Conservation (phyloP, 2,888 invertebrate species). For the Odontomyia ornata region DNA sequence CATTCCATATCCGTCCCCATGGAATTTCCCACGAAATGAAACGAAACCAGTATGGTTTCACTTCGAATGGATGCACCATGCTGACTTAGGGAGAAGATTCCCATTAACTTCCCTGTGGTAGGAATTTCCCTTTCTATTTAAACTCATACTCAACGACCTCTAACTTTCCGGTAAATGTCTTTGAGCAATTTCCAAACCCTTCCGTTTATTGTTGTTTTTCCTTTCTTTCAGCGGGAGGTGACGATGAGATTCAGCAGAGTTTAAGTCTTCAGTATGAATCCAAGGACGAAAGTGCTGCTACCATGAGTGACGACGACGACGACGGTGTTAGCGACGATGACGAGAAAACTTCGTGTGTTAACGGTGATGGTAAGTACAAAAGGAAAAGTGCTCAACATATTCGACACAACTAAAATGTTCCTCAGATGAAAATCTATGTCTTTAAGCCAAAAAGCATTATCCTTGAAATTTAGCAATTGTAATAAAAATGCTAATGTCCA, state of each 20-base stretch:
- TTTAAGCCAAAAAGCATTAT: no score
- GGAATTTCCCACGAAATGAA: conserved; percentile 7
- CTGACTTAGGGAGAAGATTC: neutral
- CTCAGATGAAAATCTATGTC: no score
- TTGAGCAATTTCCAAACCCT: conserved; percentile 6
- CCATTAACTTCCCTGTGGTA: neutral
- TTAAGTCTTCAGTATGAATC: conserved; percentile 21
- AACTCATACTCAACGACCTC: neutral
- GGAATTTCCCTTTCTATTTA: conserved; percentile 8
- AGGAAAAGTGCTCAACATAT: neutral
- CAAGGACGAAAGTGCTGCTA: conserved; percentile 24
- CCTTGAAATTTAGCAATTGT: no score
- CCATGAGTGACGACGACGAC: conserved; percentile 17
- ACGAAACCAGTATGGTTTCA: neutral
- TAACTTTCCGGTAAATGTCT: conserved; percentile 1
- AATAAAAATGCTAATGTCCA: neutral
- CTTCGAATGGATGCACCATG: conserved; percentile 6
- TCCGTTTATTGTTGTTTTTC: neutral
- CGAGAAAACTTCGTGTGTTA: neutral
- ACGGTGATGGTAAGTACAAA: conserved; percentile 7
- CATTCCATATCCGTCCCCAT: no score
- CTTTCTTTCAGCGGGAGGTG: conserved; percentile 46
- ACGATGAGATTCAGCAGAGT: conserved; percentile 48
- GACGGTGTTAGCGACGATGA: conserved; percentile 17
- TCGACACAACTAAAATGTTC: neutral